Evolutionary conservation across 2,888 invertebrate genomes (phyloP).

Genomic region (Malthinus flaveolus): DNA sequence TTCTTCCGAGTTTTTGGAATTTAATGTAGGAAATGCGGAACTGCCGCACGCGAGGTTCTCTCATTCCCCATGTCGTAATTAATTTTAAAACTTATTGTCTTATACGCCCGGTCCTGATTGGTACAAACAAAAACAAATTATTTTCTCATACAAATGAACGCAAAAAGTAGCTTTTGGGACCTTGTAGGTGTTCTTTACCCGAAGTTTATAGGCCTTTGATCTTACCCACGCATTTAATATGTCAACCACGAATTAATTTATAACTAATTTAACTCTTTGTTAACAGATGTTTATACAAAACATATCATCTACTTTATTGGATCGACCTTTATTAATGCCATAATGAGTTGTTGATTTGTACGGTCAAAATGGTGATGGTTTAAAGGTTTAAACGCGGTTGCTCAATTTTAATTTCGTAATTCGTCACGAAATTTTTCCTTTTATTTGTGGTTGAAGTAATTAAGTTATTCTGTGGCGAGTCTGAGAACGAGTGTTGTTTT

Average conservation of each 20-base stretch:
- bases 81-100: not conserved
- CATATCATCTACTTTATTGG: slow-evolving; percentile 14
- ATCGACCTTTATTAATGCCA: slow-evolving; percentile 9
- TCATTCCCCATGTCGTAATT: no score
- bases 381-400: not conserved
- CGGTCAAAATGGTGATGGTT: not conserved
- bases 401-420: no score
- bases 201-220: slow-evolving; percentile 16
- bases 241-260: slow-evolving; percentile 22
- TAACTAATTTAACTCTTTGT: slow-evolving; percentile 13
- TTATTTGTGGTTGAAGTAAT: no score
- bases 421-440: no score
- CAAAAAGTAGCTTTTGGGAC: slow-evolving; percentile 23
- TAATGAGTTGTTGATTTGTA: slow-evolving; percentile 11
- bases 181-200: slow-evolving; percentile 25
- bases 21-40: no score
- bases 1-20: no score
- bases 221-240: slow-evolving; percentile 19
- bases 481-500: no score
- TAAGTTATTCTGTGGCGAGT: no score
- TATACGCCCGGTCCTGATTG: not conserved
- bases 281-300: slow-evolving; percentile 17
- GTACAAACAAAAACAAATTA: slow-evolving; percentile 8
- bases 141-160: slow-evolving; percentile 16
- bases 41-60: no score